phyloP scores from a whole-genome alignment of 2,113 vertebrate genomes.

The Psilopsiagon aymara region DNA sequence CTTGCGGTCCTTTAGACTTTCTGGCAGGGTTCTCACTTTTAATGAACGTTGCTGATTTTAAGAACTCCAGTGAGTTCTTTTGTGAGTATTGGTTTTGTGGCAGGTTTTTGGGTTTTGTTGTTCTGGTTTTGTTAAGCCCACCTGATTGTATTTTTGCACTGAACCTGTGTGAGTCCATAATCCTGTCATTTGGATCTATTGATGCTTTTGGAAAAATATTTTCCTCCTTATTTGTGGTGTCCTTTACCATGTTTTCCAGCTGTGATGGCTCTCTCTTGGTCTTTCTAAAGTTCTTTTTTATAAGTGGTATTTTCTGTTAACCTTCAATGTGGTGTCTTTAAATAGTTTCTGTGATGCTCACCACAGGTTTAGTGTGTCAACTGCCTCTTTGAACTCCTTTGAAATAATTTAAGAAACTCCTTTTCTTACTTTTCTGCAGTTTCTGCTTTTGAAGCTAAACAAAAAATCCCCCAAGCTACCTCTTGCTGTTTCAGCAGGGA shows the following conservation, averaged over 20 bases:
- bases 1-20: background rate
- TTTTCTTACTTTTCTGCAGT: background rate
- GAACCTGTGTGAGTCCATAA: background rate
- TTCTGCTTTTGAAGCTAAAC: background rate
- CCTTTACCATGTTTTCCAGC: background rate
- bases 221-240: background rate
- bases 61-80: background rate
- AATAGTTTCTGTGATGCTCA: background rate
- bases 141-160: background rate
- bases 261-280: background rate
- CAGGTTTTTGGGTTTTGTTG: background rate
- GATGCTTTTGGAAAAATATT: background rate
- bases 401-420: background rate
- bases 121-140: background rate
- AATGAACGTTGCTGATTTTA: background rate
- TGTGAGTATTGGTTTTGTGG: background rate
- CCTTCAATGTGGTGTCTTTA: background rate
- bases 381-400: background rate
- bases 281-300: background rate
- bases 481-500: background rate
- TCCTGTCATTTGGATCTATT: background rate
- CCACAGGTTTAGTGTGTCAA: rapidly evolving
- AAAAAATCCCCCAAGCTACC: background rate
- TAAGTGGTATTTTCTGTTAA: background rate
- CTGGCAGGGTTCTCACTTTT: background rate